phyloP scores from a whole-genome alignment of 2,888 invertebrate genomes.

The Agrochola circellaris region DNA sequence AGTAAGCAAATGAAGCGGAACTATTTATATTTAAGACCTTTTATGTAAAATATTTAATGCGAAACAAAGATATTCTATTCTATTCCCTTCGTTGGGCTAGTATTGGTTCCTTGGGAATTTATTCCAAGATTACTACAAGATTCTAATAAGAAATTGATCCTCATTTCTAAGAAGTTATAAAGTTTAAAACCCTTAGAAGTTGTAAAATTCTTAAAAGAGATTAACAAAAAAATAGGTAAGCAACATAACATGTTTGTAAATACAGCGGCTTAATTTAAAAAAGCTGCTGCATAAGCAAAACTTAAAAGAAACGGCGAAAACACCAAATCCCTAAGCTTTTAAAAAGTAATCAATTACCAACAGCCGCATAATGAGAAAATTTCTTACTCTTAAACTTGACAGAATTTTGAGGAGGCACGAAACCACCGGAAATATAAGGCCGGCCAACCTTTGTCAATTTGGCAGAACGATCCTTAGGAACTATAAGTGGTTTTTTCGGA shows the following conservation, averaged over 20 bases:
- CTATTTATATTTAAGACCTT: no score
- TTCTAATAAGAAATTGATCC: background rate
- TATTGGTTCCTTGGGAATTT: background rate
- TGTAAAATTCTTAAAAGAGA: background rate
- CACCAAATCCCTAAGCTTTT: constrained; percentile 16
- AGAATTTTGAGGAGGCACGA: constrained; percentile 4
- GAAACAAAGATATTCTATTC: no score
- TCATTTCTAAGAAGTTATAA: constrained; percentile 8
- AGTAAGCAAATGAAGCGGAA: no score
- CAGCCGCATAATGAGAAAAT: constrained; percentile 30
- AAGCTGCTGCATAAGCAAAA: constrained; percentile 3
- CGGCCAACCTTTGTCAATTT: constrained; percentile 20
- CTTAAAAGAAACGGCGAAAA: constrained; percentile 9
- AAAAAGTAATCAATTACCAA: constrained; percentile 51
- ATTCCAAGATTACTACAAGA: background rate
- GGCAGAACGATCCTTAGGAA: background rate
- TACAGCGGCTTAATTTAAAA: constrained; percentile 2
- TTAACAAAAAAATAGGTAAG: constrained; percentile 7
- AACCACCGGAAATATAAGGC: constrained; percentile 30
- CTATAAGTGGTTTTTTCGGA: background rate
- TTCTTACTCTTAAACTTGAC: constrained; percentile 23
- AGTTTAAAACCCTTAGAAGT: background rate
- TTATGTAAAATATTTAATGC: no score
- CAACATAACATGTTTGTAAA: background rate
- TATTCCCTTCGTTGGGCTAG: background rate